phyloP scores from a whole-genome alignment of 2,113 vertebrate species.

The Suncus etruscus region DNA sequence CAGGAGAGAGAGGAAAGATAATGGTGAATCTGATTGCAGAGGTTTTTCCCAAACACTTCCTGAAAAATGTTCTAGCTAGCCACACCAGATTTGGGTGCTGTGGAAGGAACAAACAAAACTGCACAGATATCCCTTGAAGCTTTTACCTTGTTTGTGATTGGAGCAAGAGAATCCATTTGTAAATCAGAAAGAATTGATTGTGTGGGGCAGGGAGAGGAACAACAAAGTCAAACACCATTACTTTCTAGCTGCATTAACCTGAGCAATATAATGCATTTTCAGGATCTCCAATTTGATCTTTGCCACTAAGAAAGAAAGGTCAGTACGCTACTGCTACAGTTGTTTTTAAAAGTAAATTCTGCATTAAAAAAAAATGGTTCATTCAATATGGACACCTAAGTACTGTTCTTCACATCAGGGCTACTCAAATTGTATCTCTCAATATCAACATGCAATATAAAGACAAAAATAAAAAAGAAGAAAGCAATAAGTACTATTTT shows the following conservation, averaged over 20 bases:
- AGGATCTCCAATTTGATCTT: slow-evolving; percentile 23
- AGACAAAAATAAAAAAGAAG: neutral
- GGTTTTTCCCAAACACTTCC: neutral
- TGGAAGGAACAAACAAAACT: neutral
- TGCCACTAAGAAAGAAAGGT: slow-evolving; percentile 22
- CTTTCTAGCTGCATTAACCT: neutral
- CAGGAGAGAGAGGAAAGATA: fast-evolving
- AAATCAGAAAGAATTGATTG: neutral
- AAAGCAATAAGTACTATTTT: neutral
- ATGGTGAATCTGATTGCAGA: neutral
- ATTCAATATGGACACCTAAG: neutral
- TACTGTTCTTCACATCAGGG: neutral
- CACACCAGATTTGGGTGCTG: neutral
- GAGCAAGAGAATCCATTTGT: neutral
- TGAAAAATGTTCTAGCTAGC: neutral
- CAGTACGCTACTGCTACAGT: neutral
- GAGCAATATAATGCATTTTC: slow-evolving; percentile 40
- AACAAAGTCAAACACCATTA: neutral
- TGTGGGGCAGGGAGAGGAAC: too few species aligned
- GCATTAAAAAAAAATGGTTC: neutral
- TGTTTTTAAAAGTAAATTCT: neutral
- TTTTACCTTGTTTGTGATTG: neutral
- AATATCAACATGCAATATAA: neutral
- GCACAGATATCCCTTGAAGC: neutral
- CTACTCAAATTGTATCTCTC: neutral